phyloP scores from a whole-genome alignment of 2,797 vertebrate genomes.

The Melanotaenia nigrans region DNA sequence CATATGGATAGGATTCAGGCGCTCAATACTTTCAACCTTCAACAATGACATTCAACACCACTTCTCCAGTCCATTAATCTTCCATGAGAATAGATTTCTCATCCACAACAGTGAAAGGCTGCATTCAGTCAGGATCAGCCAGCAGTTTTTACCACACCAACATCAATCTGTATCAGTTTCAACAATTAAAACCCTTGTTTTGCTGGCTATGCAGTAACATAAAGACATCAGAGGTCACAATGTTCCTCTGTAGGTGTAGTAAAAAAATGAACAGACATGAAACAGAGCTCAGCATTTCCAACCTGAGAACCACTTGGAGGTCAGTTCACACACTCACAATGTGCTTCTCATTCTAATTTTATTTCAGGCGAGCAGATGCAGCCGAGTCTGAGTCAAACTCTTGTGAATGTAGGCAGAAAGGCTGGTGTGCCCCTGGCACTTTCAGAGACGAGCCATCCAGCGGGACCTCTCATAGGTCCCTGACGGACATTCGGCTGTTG shows the following conservation, averaged over 20 bases:
- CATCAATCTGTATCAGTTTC: conserved; percentile 64
- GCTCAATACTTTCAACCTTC: conserved; percentile 83
- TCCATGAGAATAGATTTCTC: conserved; percentile 81
- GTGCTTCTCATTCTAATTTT: conserved; percentile 53
- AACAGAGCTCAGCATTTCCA: conserved; percentile 28
- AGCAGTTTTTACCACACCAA: conserved; percentile 63
- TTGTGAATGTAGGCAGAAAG: conserved; percentile 48
- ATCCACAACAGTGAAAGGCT: conserved; percentile 68
- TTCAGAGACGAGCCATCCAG: conserved; percentile 62
- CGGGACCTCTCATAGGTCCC: conserved; percentile 71
- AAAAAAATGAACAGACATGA: conserved; percentile 49
- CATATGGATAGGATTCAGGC: conserved; percentile 82
- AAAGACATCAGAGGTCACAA: conserved; percentile 48
- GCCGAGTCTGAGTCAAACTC: conserved; percentile 54
- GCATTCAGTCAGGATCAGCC: conserved; percentile 69
- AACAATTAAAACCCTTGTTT: conserved; percentile 60
- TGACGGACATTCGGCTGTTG: conserved; percentile 85
- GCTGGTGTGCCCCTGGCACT: conserved; percentile 53
- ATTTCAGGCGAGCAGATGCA: conserved; percentile 44
- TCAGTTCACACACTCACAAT: conserved; percentile 52
- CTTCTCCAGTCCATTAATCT: conserved; percentile 81
- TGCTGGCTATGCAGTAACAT: conserved; percentile 41
- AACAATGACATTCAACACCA: conserved; percentile 84
- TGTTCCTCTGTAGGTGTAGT: conserved; percentile 27
- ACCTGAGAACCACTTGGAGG: conserved; percentile 55